A percentile compares a stretch with the other conserved stretches of the same genome.
phyloP scores from a whole-genome alignment of 2,888 invertebrate species.

The Ophioninae sp. region DNA sequence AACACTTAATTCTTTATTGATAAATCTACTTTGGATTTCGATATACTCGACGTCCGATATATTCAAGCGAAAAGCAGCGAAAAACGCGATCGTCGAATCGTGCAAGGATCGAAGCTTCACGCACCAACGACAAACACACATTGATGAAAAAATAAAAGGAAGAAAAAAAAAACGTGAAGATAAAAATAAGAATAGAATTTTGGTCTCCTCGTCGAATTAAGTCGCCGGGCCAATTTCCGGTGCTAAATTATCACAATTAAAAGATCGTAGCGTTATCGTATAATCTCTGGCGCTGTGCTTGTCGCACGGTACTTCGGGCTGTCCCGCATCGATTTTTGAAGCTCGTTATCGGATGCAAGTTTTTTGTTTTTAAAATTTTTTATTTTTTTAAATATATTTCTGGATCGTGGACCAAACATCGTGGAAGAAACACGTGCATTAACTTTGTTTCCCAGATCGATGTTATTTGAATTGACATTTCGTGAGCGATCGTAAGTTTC shows the following conservation, averaged over 20 bases:
- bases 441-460: too few species aligned
- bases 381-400: too few species aligned
- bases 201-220: neutral
- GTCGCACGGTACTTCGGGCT: too few species aligned
- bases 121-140: neutral
- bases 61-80: neutral
- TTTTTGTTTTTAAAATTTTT: too few species aligned
- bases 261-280: constrained; percentile 19
- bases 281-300: constrained; percentile 14
- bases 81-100: neutral
- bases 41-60: neutral
- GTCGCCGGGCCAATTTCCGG: constrained; percentile 2
- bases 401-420: too few species aligned
- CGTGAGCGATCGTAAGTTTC: too few species aligned
- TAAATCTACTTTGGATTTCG: neutral
- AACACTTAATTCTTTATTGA: neutral
- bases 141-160: neutral
- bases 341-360: too few species aligned
- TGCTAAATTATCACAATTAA: constrained; percentile 55
- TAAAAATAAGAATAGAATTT: neutral
- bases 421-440: too few species aligned
- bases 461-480: too few species aligned
- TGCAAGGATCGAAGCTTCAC: neutral
- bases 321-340: too few species aligned
- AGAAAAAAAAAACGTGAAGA: too few species aligned